Evolutionary conservation across 2,888 invertebrate species (phyloP).

Genomic region (Drosophila crucigera): DNA sequence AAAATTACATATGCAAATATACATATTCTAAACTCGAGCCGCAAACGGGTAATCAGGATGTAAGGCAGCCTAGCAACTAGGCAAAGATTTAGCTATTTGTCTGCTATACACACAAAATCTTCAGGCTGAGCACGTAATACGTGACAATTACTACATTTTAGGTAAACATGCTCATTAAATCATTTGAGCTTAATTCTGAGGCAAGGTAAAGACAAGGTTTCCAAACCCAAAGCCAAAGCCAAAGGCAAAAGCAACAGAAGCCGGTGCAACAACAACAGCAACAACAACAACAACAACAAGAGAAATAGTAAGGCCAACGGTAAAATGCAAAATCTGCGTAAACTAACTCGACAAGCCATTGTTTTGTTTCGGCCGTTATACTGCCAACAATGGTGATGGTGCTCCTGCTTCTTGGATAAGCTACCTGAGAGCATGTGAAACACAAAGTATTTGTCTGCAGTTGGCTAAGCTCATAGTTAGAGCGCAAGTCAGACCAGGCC

Average conservation of each 20-base stretch:
- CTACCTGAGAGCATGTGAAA: conserved; percentile 62
- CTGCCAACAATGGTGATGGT: conserved; percentile 22
- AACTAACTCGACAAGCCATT: conserved; percentile 47
- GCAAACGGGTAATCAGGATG: conserved; percentile 36
- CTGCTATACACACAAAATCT: conserved; percentile 64
- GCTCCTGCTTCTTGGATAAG: conserved; percentile 37
- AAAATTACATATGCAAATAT: conserved; percentile 80
- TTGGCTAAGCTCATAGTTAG: conserved; percentile 58
- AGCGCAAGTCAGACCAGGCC: conserved; percentile 33
- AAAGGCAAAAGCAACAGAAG: not conserved
- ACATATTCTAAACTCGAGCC: conserved; percentile 60
- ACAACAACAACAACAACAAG: conserved; percentile 1
- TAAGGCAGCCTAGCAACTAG: conserved; percentile 26
- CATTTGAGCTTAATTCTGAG: conserved; percentile 72
- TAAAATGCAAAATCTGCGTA: conserved; percentile 60
- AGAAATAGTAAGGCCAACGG: conserved; percentile 20
- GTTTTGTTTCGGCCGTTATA: conserved; percentile 42
- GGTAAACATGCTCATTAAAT: conserved; percentile 80
- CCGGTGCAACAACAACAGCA: conserved; percentile 4
- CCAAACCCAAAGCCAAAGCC: conserved; percentile 9
- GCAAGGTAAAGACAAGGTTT: conserved; percentile 17
- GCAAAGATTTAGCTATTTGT: conserved; percentile 77
- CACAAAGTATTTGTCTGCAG: conserved; percentile 57
- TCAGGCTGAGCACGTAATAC: conserved; percentile 77
- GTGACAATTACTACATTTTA: conserved; percentile 81